Base-by-base conservation (phyloP, 1,140 invertebrate genomes). In the Hirudo medicinalis region DNA sequence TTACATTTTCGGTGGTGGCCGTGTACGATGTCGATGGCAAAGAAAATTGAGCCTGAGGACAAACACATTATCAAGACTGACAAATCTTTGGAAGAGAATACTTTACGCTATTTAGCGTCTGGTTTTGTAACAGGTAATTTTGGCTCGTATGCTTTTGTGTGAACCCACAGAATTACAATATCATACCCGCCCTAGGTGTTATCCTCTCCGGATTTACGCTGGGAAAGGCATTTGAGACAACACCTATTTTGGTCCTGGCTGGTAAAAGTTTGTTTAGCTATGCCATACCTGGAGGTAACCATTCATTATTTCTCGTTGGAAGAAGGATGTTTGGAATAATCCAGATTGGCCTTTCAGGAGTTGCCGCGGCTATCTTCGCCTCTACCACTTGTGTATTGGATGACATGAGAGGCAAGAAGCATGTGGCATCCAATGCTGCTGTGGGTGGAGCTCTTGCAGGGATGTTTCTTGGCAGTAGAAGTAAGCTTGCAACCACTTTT, bases 361-460 rank as follows among this genome's bases (percentile, higher is more conserved):
- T 68, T 25, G 13, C 27, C 8, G 67, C 9, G n/a, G 67, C 9
- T 13, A 36, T 68, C 2, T 68, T 68, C 36, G 27, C 9, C 22
- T 29, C 67, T 8, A 32, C 20, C 27, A 68, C 67, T 29, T 29
- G 3, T n/a, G 1, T 68, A 4, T 22, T 68, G 9, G 67, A 68
- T 32, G 36, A 27, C 3, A 32, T 11, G n/a, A 25, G 67, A 68
- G 67, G 67, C 67, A 68, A 68, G 67, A 25, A 68, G 0, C n/a
- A 29, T 25, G 0, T 43, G n/a, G 36, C 25, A 11, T 32, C 36
- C 27, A 68, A 68, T n/a, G 67, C 67, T 68, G 27, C n/a, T n/a
- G 25, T 68, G 8, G 67, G 67, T 32, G 67, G 67, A 40, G 22
- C 36, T 29, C 22, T 43, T 36, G 67, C 67, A 29, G 67, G 67